Evolutionary conservation across 2,113 vertebrate species (phyloP).

Genomic region (Laticauda colubrina): DNA sequence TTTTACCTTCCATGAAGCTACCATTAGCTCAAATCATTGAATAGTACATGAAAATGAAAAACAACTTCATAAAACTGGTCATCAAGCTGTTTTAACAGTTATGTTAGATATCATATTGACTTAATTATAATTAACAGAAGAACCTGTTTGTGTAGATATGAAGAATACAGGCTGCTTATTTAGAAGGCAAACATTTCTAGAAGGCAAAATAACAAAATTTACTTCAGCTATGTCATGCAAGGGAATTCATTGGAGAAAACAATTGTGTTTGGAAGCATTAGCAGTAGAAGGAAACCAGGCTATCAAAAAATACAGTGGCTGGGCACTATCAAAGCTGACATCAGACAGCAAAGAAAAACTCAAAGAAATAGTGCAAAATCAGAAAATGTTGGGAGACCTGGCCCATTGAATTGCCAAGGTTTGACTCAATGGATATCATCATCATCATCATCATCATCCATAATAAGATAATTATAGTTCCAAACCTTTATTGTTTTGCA

Average conservation of each 20-base stretch:
- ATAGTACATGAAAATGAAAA: conserved; percentile 32
- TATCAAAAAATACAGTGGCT: background rate
- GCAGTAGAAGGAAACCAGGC: background rate
- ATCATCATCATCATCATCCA: background rate
- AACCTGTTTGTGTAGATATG: conserved; percentile 11
- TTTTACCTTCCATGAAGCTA: conserved; percentile 17
- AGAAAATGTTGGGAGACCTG: no score
- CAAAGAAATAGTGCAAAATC: no score
- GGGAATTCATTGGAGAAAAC: background rate
- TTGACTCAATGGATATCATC: background rate
- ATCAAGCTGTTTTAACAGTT: conserved; percentile 25
- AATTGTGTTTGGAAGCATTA: background rate
- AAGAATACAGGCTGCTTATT: background rate
- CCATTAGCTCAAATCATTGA: conserved; percentile 19
- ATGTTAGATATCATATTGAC: conserved; percentile 27
- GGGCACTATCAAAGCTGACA: background rate
- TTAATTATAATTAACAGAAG: conserved; percentile 45
- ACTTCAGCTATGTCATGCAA: background rate
- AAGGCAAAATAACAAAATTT: background rate
- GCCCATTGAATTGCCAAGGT: no score
- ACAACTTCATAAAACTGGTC: background rate
- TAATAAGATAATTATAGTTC: background rate
- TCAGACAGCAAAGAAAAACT: background rate
- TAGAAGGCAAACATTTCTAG: background rate
- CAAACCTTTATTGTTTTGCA: background rate